Conservation (phyloP, 2,888 invertebrate genomes). For the Euspilapteryx auroguttella region DNA sequence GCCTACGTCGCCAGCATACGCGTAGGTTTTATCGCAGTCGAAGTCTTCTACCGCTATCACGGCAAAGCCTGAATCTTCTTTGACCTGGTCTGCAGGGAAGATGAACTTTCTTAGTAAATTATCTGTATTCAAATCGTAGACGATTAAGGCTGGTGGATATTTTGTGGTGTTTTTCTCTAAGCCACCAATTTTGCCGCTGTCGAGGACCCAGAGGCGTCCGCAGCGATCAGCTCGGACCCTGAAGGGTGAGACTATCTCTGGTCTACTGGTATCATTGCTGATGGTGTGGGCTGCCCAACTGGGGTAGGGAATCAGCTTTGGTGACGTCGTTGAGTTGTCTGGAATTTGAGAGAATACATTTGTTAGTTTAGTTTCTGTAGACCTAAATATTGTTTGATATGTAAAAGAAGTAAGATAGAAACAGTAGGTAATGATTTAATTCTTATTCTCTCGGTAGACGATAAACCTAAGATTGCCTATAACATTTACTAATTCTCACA, state of each 20-base stretch:
- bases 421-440: too few species aligned
- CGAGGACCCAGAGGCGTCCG: constrained; percentile 77
- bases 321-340: constrained; percentile 69
- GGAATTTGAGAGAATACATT: too few species aligned
- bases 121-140: constrained; percentile 75
- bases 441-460: too few species aligned
- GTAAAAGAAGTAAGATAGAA: too few species aligned
- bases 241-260: constrained; percentile 75
- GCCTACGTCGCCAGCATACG: constrained; percentile 72
- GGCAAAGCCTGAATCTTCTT: constrained; percentile 69
- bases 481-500: too few species aligned
- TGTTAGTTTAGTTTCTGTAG: too few species aligned
- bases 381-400: too few species aligned
- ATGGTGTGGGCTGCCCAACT: constrained; percentile 77
- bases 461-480: too few species aligned
- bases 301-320: constrained; percentile 75
- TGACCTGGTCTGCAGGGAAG: constrained; percentile 67
- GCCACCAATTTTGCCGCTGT: constrained; percentile 69
- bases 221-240: constrained; percentile 74
- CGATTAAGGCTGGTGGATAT: constrained; percentile 65
- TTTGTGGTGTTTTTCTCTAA: constrained; percentile 46
- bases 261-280: constrained; percentile 40
- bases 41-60: constrained; percentile 78
- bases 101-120: constrained; percentile 66
- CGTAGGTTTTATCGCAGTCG: constrained; percentile 72